phyloP scores from a whole-genome alignment of 1,140 invertebrate genomes.

The Orius insidiosus region DNA sequence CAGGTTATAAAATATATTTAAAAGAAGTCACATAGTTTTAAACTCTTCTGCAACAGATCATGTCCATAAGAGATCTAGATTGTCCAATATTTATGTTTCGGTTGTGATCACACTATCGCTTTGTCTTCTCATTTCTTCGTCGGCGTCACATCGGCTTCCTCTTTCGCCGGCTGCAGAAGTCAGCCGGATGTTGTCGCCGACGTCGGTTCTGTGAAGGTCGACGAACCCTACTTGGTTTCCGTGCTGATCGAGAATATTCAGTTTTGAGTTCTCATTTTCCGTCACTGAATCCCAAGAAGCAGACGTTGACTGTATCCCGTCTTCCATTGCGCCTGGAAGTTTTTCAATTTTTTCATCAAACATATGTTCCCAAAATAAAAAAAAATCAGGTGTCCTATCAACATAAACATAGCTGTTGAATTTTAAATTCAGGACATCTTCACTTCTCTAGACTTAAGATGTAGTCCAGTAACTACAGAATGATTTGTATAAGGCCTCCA shows the following conservation, averaged over 20 bases:
- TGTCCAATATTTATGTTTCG: not conserved
- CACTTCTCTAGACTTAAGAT: too few relatives aligned
- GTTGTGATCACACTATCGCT: not conserved
- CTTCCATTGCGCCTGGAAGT: too few relatives aligned
- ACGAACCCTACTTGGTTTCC: not conserved
- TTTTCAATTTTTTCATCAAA: too few relatives aligned
- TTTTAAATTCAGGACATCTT: too few relatives aligned
- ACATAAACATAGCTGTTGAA: too few relatives aligned
- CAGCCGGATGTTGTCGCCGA: not conserved
- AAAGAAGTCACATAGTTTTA: too few relatives aligned
- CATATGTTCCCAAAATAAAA: too few relatives aligned
- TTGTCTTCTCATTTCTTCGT: not conserved
- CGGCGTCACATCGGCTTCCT: not conserved
- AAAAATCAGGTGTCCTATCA: too few relatives aligned
- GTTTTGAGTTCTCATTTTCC: not conserved
- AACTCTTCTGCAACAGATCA: not conserved
- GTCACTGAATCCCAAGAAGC: not conserved
- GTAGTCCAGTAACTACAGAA: too few relatives aligned
- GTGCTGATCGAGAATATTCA: conserved; percentile 2
- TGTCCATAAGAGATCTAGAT: not conserved
- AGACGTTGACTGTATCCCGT: not conserved
- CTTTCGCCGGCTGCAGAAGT: not conserved
- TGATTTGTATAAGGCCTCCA: too few relatives aligned
- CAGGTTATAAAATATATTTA: too few relatives aligned
- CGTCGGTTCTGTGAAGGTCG: not conserved